phyloP scores from a whole-genome alignment of 1,140 invertebrate genomes.

The Protaetia brevitarsis region DNA sequence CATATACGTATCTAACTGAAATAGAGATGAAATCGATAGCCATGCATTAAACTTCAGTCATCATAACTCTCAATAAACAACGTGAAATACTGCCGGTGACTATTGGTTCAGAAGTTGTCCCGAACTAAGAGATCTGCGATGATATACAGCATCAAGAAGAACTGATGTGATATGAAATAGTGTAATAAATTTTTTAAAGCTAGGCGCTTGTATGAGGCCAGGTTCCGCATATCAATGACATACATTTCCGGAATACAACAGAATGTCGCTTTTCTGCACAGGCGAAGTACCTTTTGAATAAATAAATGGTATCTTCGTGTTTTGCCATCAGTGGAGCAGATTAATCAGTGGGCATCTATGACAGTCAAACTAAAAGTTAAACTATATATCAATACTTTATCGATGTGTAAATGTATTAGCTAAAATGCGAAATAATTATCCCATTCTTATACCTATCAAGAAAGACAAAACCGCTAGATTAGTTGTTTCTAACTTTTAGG shows the following conservation, averaged over 20 bases:
- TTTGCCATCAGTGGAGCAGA: too few relatives aligned
- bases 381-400: too few relatives aligned
- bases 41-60: conserved; percentile 31
- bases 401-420: too few relatives aligned
- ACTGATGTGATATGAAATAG: conserved; percentile 21
- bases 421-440: too few relatives aligned
- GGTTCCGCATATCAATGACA: neutral
- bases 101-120: conserved; percentile 26
- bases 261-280: neutral
- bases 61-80: conserved; percentile 34
- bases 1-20: conserved; percentile 19
- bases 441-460: too few relatives aligned
- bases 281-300: neutral
- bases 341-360: too few relatives aligned
- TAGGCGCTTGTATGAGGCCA: neutral
- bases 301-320: neutral
- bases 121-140: conserved; percentile 11
- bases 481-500: too few relatives aligned
- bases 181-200: conserved; percentile 18
- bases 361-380: too few relatives aligned
- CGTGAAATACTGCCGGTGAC: conserved; percentile 27
- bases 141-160: conserved; percentile 19
- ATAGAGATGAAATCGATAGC: conserved; percentile 21
- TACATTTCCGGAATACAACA: neutral
- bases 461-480: too few relatives aligned